Evolutionary conservation across 2,888 invertebrate species (phyloP), one percentile per base, ranked within the genome.

Genomic region (Caenorhabditis sp.): DNA sequence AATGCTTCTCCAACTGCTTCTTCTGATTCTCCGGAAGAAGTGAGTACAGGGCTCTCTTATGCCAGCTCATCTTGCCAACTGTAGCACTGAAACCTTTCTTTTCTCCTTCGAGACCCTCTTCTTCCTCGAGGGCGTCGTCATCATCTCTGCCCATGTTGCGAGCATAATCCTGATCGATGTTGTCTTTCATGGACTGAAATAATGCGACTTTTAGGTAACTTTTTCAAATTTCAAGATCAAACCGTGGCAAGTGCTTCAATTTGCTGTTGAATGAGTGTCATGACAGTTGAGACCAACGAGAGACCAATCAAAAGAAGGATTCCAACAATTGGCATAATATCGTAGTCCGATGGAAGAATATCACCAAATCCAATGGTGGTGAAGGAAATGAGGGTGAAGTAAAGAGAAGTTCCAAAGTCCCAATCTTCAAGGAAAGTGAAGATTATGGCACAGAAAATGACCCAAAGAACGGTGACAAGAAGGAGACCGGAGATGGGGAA

Each of bases 341-440:
- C 86, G 61, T 83, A 85, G 15, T 85, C 83, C 6, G 84, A 80
- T 47, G 88, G 88, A 15, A 87, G 82, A n/a, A 85, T 87, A 72
- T 85, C 87, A 20, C 90, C 90, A 56, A 90, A 90, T 32, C 90
- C 91, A 53, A 91, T 91, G 3, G 91, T 91, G 0, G 84, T 84
- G 80, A 87, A 87, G 6, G 87, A 88, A 79, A 90, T 89, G 11
- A 91, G 78, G 8, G 89, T 86, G 68, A 91, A 91, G 84, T 90
- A 91, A 35, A 91, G 82, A 11, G 88, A 84, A 35, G 88, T 88
- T 67, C 88, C 90, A 78, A 90, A 90, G 60, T 86, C 83, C 90
- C 90, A 90, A 20, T 88, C 86, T 50, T 83, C 81, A 20, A 89
- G 86, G 79, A 87, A 87, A 8, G 85, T 58, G 79, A 91, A 90